Base-by-base conservation (phyloP, 2,113 vertebrate species). In the Laticauda colubrina region DNA sequence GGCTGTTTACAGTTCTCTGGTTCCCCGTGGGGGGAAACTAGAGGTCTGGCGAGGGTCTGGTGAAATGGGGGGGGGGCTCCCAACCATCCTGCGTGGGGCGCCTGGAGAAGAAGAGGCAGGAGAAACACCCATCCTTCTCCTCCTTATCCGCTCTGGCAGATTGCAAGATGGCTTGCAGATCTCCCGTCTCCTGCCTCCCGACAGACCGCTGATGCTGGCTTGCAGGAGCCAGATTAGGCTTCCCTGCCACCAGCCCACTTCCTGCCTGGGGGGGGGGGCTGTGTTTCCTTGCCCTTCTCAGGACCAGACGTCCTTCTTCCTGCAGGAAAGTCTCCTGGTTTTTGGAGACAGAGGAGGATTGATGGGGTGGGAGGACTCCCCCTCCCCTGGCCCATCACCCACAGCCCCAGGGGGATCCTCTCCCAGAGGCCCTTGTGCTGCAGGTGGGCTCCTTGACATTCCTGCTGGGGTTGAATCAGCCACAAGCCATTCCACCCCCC, bases 401-500 rank as follows among this genome's bases (percentile, higher is more conserved):
- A 21, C 34, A 21, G 34, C 75, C 1, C 34, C 75, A 43, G 1
- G 20, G 8, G 1, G n/a, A 34, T 39, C 0, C 34, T 3, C 6
- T 34, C 34, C n/a, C 15, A 20, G 69, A 34, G 69, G 20, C 14
- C 5, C 21, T 20, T 39, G 15, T 20, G 69, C 69, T 75, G n/a
- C 69, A n/a, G 29, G 12, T 29, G 64, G 29, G 29, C 61, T 14
- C 26, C 61, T 3, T 0, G 8, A 61, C 59, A 3, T 61, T 29
- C 51, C 1, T 7, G 69, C 18, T 39, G 69, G 15, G 69, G 34
- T 18, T 39, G 69, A 81, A 34, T 34, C 34, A 5, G 64, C 69
- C 18, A 18, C 69, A 34, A 0, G 12, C n/a, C 14, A 6, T 15
- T 6, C 5, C 14, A 1, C 0, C 48, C 1, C 48, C 48, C 4